Conservation (phyloP, 2,888 invertebrate genomes). For the Acleris sparsana region DNA sequence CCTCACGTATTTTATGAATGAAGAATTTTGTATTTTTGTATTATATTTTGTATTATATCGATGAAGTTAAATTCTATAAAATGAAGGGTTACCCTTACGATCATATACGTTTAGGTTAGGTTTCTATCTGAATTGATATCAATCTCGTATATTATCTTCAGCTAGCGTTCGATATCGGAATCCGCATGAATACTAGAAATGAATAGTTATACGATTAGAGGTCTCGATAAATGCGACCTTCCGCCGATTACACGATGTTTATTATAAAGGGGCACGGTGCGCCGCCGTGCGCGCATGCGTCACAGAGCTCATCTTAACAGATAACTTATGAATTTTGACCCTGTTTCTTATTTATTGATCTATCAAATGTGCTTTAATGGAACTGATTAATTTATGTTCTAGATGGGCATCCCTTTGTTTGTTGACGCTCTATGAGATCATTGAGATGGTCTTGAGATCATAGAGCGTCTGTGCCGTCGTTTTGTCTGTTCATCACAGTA, state of each 20-base stretch:
- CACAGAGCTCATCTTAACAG: constrained; percentile 29
- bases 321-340: constrained; percentile 53
- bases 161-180: too few relatives aligned
- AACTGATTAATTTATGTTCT: neutral
- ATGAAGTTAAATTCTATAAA: too few relatives aligned
- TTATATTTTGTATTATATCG: too few relatives aligned
- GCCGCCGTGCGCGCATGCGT: constrained; percentile 35
- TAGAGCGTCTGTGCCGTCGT: neutral
- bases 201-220: constrained; percentile 42
- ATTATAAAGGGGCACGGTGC: constrained; percentile 29
- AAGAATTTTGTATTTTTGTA: too few relatives aligned
- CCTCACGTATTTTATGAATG: too few relatives aligned
- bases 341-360: constrained; percentile 41
- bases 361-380: constrained; percentile 1
- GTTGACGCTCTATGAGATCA: too few relatives aligned
- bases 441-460: too few relatives aligned
- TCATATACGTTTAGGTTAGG: too few relatives aligned
- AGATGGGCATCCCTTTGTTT: neutral
- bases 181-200: constrained; percentile 1
- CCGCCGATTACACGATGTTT: constrained; percentile 39
- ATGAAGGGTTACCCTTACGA: too few relatives aligned
- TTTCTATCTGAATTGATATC: too few relatives aligned
- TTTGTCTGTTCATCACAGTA: too few relatives aligned
- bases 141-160: too few relatives aligned
- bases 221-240: constrained; percentile 49